Conservation (phyloP, 2,113 vertebrate genomes). For the Caloenas nicobarica region DNA sequence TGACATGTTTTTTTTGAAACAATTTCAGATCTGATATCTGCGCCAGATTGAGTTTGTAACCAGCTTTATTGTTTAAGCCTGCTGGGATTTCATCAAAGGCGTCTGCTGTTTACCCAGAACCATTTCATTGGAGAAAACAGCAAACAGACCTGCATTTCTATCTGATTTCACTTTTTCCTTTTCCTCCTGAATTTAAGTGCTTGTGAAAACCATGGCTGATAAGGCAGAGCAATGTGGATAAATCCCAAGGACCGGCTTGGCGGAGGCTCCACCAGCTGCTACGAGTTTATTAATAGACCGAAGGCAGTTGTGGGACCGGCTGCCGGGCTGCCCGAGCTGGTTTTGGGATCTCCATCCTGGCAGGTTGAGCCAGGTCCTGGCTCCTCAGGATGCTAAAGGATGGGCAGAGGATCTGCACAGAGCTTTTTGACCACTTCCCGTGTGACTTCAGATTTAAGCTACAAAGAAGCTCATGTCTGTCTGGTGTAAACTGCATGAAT, state of each 20-base stretch:
- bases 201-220: slow-evolving; percentile 78
- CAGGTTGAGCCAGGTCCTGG: background rate
- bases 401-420: background rate
- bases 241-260: background rate
- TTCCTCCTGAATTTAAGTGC: slow-evolving; percentile 80
- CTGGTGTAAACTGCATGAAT: background rate
- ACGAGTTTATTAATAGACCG: background rate
- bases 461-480: background rate
- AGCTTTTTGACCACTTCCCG: background rate
- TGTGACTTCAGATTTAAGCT: background rate
- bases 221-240: slow-evolving; percentile 67
- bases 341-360: background rate
- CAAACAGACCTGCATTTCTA: slow-evolving; percentile 83
- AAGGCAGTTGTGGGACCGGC: slow-evolving; percentile 12
- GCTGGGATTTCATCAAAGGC: slow-evolving; percentile 85
- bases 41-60: slow-evolving; percentile 85
- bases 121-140: slow-evolving; percentile 83
- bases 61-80: slow-evolving; percentile 86
- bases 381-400: background rate
- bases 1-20: slow-evolving; percentile 83
- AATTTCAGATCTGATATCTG: slow-evolving; percentile 86
- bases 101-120: slow-evolving; percentile 84
- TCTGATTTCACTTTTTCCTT: slow-evolving; percentile 81
- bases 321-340: background rate
- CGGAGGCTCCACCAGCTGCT: slow-evolving; percentile 53